Base-by-base conservation (phyloP, 1,140 invertebrate genomes). In the Plectrocnemia conspersa region DNA sequence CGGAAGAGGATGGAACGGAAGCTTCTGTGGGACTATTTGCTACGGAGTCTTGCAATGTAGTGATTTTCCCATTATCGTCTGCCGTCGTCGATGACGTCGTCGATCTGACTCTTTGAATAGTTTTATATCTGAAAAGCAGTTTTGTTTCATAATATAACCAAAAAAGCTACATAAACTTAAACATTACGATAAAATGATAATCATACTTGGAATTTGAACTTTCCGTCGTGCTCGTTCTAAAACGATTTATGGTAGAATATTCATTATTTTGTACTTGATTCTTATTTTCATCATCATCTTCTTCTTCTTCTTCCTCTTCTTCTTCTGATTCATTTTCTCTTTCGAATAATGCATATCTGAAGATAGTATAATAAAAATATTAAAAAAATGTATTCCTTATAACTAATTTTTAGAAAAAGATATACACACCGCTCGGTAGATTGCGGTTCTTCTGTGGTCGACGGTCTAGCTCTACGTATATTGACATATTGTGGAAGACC, bases 401-500 rank as follows among this genome's bases (percentile, higher is more conserved):
- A 6, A 33, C 35, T 47, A 19, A 6, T 41, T 21, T 33, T 33
- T 6, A 33, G 2, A 7, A 19, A 48, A 19, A 21, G 10, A 10
- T 32, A 38, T 38, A 18, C 16, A 9, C 11, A 54, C 42, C 52
- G 33, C 24, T 29, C 33, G 3, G 46, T 47, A 11, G 56, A 22
- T 40, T 67, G 56, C 36, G 59, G 54, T 53, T 67, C 65, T 45
- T 69, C 65, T 4, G 74, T 64, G 1, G 78, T 77, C 1, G 78
- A 73, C 4, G 79, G 79, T 57, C 80, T 74, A 0, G 71, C 64
- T 33, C 85, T 74, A 45, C 82, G 68, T 32, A 87, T 83, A 58
- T 80, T 86, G 0, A 84, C 79, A 48, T 87, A 88, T 60, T 80
- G 80, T 50, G 76, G 76, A 61, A 53, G 72, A 48, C 65, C 68